Conservation (phyloP, 2,888 invertebrate species). For the Macrostomum cliftonense region DNA sequence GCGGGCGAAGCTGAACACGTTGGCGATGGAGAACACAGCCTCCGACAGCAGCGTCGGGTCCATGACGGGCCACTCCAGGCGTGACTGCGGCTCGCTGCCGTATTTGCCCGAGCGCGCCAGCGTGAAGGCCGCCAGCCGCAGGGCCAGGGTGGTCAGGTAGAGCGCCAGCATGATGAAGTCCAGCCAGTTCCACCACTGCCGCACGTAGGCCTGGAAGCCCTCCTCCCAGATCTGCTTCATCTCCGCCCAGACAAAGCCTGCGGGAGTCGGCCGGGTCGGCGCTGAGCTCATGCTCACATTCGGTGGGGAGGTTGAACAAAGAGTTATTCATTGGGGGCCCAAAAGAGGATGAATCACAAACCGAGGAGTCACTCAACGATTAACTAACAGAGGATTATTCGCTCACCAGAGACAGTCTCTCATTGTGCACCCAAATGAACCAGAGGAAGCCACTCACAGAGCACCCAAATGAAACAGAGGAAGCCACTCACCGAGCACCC, state of each 20-base stretch:
- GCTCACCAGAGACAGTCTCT: too few relatives aligned
- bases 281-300: too few relatives aligned
- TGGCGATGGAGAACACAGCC: slow-evolving; percentile 43
- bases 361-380: too few relatives aligned
- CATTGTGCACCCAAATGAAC: too few relatives aligned
- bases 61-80: slow-evolving; percentile 40
- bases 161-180: slow-evolving; percentile 45
- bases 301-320: too few relatives aligned
- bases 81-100: slow-evolving; percentile 28
- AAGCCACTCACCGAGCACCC: too few relatives aligned
- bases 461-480: too few relatives aligned
- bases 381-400: too few relatives aligned
- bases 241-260: slow-evolving; percentile 44
- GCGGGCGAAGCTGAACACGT: slow-evolving; percentile 43
- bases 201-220: slow-evolving; percentile 41
- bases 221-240: slow-evolving; percentile 46
- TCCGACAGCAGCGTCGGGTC: slow-evolving; percentile 44
- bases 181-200: slow-evolving; percentile 46
- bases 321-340: too few relatives aligned
- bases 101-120: slow-evolving; percentile 27
- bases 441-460: too few relatives aligned
- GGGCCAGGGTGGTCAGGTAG: slow-evolving; percentile 42
- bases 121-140: slow-evolving; percentile 37
- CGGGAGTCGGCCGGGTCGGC: slow-evolving; percentile 5
- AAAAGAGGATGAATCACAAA: too few relatives aligned